phyloP scores from a whole-genome alignment of 2,888 invertebrate genomes.

The Tubulanus polymorphus region DNA sequence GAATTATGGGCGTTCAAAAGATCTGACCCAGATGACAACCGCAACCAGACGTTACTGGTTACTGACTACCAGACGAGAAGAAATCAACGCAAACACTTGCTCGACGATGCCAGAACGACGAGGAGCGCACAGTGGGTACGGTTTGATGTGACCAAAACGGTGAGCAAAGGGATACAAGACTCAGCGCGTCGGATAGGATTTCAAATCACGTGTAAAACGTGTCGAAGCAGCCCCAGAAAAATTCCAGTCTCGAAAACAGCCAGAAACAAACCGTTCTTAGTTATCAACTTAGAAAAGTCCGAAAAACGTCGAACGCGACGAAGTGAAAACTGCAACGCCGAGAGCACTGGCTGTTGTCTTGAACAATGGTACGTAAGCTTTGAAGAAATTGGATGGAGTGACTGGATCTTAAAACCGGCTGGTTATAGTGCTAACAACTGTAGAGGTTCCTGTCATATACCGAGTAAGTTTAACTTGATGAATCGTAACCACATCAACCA shows the following conservation, averaged over 20 bases:
- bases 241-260: neutral
- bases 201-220: constrained; percentile 31
- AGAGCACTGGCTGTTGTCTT: constrained; percentile 66
- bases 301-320: neutral
- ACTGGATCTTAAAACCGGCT: constrained; percentile 86
- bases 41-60: constrained; percentile 10
- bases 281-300: neutral
- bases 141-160: constrained; percentile 28
- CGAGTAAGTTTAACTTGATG: too few species aligned
- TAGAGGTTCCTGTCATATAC: constrained; percentile 84
- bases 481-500: too few species aligned
- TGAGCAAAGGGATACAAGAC: constrained; percentile 28
- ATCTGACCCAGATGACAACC: constrained; percentile 28
- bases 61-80: neutral
- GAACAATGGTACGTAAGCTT: constrained; percentile 89
- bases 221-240: constrained; percentile 5
- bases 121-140: constrained; percentile 26
- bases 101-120: constrained; percentile 29
- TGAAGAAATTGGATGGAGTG: constrained; percentile 87
- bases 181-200: constrained; percentile 27
- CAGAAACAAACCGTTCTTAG: neutral
- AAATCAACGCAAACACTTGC: constrained; percentile 17
- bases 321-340: neutral
- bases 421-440: constrained; percentile 94
- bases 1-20: constrained; percentile 40